These are phyloP conservation scores for Cecropterus lyciades DNA, from an alignment of 1,140 invertebrate genomes.

Conservation along the genomic window DNA sequence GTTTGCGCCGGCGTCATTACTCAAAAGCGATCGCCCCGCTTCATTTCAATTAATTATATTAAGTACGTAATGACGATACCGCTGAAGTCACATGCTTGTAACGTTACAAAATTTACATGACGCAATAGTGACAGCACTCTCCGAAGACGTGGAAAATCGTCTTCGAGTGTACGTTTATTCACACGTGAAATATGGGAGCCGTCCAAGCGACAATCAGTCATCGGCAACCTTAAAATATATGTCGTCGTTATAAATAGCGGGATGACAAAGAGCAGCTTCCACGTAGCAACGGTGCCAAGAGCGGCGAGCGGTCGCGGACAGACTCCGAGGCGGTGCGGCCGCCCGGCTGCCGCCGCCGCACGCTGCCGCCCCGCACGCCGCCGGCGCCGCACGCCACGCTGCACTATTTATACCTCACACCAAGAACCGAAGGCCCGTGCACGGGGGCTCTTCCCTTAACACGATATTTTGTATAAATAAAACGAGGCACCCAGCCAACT, in stretches of 20 bases:
- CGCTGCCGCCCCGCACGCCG: not conserved
- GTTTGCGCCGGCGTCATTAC: no score
- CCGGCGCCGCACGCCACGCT: not conserved
- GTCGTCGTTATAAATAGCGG: conserved; percentile 51
- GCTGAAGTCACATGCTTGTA: no score
- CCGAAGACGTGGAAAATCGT: not conserved
- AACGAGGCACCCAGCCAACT: conserved; percentile 41
- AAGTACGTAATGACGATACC: no score
- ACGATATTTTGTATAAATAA: conserved; percentile 34
- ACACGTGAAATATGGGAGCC: conserved; percentile 23
- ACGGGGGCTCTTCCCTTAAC: conserved; percentile 16
- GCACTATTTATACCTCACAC: conserved; percentile 35
- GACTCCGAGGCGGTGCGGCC: conserved; percentile 12
- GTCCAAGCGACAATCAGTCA: conserved; percentile 42
- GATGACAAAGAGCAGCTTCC: conserved; percentile 52
- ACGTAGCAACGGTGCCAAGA: conserved; percentile 58
- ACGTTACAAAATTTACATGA: not conserved
- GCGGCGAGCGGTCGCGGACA: conserved; percentile 13
- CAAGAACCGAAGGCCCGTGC: conserved; percentile 11
- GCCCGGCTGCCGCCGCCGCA: not conserved
- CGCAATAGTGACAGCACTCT: not conserved
- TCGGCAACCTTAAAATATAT: conserved; percentile 64
- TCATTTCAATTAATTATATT: no score
- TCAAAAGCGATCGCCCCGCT: no score
- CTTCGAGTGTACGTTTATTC: conserved; percentile 1